Evolutionary conservation across 2,797 vertebrate species (phyloP).

Genomic region (Chelon labrosus): DNA sequence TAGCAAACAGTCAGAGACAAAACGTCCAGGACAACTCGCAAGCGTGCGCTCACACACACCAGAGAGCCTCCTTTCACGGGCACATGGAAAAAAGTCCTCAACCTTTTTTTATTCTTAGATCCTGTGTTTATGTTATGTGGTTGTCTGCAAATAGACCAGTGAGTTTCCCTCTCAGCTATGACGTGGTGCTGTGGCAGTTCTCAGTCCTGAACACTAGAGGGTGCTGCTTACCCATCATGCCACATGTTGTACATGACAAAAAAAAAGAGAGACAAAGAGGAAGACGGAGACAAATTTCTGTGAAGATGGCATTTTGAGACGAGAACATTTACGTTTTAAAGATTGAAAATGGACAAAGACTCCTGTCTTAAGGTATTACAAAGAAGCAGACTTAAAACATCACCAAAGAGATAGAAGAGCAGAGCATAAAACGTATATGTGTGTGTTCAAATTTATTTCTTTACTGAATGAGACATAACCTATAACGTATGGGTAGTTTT

Average conservation of each 20-base stretch:
- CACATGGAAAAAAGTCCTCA: conserved; percentile 35
- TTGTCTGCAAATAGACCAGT: conserved; percentile 40
- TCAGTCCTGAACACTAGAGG: conserved; percentile 59
- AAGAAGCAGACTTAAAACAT: too few relatives aligned
- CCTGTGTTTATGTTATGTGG: conserved; percentile 46
- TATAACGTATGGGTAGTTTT: too few relatives aligned
- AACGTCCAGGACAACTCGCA: background rate
- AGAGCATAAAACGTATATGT: too few relatives aligned
- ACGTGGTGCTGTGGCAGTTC: conserved; percentile 3
- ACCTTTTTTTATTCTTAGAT: conserved; percentile 35
- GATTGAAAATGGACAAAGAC: background rate
- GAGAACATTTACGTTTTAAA: background rate
- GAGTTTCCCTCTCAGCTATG: conserved; percentile 12
- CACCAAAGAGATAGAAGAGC: too few relatives aligned
- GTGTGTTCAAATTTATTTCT: too few relatives aligned
- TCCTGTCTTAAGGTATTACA: background rate
- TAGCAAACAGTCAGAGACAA: background rate
- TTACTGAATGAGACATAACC: too few relatives aligned
- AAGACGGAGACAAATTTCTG: background rate
- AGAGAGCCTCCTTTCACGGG: background rate
- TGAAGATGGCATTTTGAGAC: background rate
- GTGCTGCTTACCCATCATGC: conserved; percentile 14
- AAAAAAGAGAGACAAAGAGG: conserved; percentile 25
- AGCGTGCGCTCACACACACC: background rate
- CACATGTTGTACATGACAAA: background rate